Percentiles rank a stretch among this genome's conserved stretches.
These are phyloP conservation scores for Venturia canescens DNA, from an alignment of 1,140 invertebrate genomes.

Conservation along the genomic window DNA sequence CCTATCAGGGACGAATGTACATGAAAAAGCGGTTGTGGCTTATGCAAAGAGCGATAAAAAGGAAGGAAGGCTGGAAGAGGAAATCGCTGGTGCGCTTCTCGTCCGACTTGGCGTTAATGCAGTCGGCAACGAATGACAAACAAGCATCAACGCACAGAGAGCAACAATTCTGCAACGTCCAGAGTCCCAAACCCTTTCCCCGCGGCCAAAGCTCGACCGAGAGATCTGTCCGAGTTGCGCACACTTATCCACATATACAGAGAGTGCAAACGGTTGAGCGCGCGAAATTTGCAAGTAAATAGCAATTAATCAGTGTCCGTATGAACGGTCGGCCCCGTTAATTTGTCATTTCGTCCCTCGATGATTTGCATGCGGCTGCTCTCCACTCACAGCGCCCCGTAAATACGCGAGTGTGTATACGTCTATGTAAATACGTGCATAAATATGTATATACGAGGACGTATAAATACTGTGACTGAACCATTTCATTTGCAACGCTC, in stretches of 20 bases:
- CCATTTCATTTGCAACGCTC: constrained; percentile 6
- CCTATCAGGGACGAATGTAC: neutral
- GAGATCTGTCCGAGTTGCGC: neutral
- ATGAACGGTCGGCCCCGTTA: constrained; percentile 65
- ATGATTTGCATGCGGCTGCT: constrained; percentile 47
- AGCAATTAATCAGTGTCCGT: constrained; percentile 74
- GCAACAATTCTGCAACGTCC: constrained; percentile 24
- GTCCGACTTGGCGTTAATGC: constrained; percentile 29
- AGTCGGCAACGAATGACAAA: constrained; percentile 51
- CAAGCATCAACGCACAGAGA: constrained; percentile 49
- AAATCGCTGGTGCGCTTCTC: constrained; percentile 15
- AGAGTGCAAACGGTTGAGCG: constrained; percentile 65
- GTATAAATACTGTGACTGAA: neutral
- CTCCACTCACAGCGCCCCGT: neutral
- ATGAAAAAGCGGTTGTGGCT: neutral
- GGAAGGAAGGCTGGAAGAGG: neutral
- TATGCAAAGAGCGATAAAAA: constrained; percentile 23
- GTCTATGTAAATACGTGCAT: neutral
- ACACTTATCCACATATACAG: neutral
- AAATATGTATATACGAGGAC: neutral
- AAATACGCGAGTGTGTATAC: neutral
- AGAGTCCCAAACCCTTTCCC: neutral
- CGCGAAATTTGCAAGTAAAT: constrained; percentile 75
- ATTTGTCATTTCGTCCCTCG: constrained; percentile 54
- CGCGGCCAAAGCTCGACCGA: constrained; percentile 31